Evolutionary conservation across 2,113 vertebrate species (phyloP), one percentile per base, ranked within the genome.

Genomic region (Morone saxatilis): DNA sequence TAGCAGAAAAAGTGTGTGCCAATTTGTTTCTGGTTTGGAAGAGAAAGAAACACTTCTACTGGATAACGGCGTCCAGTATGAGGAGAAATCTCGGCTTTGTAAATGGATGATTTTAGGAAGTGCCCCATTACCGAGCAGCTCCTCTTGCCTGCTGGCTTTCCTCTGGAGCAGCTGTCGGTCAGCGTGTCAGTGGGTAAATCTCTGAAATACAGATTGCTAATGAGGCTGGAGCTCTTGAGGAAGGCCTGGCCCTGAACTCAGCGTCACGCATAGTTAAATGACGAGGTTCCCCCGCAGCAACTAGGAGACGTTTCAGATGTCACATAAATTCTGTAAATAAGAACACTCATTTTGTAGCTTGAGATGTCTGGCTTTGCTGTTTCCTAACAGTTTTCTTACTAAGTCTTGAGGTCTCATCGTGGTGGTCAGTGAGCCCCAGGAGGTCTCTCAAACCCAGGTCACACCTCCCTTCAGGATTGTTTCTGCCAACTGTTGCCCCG

Each of bases 121-220:
- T 57, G 47, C 51, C 66, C 68, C 76, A 75, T 91, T 84, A 72
- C 62, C 3, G 38, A 56, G 65, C 54, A 38, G 73, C 83, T 80
- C 66, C 54, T 73, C 86, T 78, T 50, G 81, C 88, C 88, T 65
- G 79, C 86, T 90, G 88, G 86, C 91, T 89, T 86, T 78, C 76
- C 84, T 86, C 87, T 83, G 84, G 75, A 93, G 88, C 92, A 94
- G 94, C 94, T 95, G 93, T 86, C 84, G 74, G 84, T 83, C 79
- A 76, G 68, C n/a, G 43, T 91, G 86, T 89, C 79, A 84, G 76
- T 81, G 86, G 80, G 83, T 92, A 77, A 84, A 91, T 89, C 87
- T 88, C 78, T 66, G 76, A 91, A 91, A 92, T 78, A 66, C 87
- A 70, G 74, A 86, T 66, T 47, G 47, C 71, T 91, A 92, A 94